Conservation (phyloP, 2,113 vertebrate genomes). For the Trematocara zebra region DNA sequence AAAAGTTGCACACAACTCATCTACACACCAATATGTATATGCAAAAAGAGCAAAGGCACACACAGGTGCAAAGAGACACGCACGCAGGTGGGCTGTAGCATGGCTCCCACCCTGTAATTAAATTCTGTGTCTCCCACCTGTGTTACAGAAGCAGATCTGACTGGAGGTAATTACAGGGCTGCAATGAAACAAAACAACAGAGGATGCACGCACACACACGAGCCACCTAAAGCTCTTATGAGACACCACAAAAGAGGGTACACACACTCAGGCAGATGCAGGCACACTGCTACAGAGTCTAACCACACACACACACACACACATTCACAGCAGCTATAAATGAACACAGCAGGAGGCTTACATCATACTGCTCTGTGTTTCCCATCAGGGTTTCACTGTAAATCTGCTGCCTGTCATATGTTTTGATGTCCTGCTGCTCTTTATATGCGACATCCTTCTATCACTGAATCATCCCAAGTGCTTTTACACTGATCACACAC, state of each 20-base stretch:
- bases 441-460: background rate
- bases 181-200: conserved; percentile 34
- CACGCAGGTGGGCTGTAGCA: conserved; percentile 30
- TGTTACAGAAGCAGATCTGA: conserved; percentile 46
- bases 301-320: background rate
- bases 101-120: conserved; percentile 48
- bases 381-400: conserved; percentile 3
- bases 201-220: background rate
- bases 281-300: background rate
- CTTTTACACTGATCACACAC: background rate
- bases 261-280: background rate
- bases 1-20: background rate
- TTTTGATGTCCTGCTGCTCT: background rate
- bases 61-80: background rate
- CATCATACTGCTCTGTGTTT: background rate
- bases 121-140: conserved; percentile 57
- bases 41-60: background rate
- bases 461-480: background rate
- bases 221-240: background rate
- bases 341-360: background rate
- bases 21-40: background rate
- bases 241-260: background rate
- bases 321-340: background rate
- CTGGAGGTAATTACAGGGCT: conserved; percentile 52
- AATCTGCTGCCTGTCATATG: background rate